phyloP scores from a whole-genome alignment of 2,797 vertebrate species.

The Anabas testudineus region DNA sequence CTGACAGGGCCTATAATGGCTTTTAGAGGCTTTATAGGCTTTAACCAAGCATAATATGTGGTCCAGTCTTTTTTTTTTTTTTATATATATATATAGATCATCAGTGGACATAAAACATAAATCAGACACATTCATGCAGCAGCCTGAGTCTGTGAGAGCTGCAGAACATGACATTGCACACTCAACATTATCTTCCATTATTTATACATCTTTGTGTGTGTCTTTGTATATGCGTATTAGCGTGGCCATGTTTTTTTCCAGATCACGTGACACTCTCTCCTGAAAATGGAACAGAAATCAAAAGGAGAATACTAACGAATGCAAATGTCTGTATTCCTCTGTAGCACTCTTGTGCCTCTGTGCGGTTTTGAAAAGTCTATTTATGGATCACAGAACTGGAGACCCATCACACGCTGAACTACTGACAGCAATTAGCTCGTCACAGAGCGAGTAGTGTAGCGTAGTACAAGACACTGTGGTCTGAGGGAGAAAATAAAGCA shows the following conservation, averaged over 20 bases:
- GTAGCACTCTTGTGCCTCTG: slow-evolving; percentile 32
- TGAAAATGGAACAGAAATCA: slow-evolving; percentile 38
- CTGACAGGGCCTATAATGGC: too few relatives aligned
- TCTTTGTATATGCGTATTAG: slow-evolving; percentile 4
- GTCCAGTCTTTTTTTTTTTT: too few relatives aligned
- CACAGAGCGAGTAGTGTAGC: slow-evolving; percentile 18
- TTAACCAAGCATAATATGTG: too few relatives aligned
- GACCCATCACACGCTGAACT: slow-evolving; percentile 53
- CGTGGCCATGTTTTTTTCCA: slow-evolving; percentile 9
- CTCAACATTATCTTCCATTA: neutral
- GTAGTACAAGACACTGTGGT: slow-evolving; percentile 29
- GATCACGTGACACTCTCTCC: slow-evolving; percentile 4
- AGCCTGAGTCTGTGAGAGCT: too few relatives aligned
- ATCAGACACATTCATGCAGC: too few relatives aligned
- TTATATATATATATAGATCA: too few relatives aligned
- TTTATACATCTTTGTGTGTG: neutral
- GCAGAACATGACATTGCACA: too few relatives aligned
- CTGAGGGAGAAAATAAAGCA: slow-evolving; percentile 18
- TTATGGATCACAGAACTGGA: slow-evolving; percentile 63
- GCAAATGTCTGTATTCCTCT: slow-evolving; percentile 45
- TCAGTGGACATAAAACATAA: too few relatives aligned
- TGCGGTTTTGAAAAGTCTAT: slow-evolving; percentile 61
- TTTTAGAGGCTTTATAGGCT: too few relatives aligned
- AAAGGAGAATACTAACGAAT: slow-evolving; percentile 46
- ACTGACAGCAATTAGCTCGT: slow-evolving; percentile 66